Conservation (phyloP, 2,888 invertebrate species). For the Andrena camellia region DNA sequence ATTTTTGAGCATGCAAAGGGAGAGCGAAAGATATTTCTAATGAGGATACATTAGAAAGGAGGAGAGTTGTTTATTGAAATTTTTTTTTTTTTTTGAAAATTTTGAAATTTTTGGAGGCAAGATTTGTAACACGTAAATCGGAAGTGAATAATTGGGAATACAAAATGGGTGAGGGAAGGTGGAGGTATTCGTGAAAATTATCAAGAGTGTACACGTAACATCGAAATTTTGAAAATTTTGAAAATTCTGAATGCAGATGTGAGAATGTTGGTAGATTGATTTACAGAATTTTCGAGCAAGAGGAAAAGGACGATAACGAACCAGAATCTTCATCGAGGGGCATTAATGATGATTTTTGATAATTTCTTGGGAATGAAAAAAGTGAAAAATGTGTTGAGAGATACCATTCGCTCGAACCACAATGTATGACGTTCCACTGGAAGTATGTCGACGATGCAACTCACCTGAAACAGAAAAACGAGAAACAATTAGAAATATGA, state of each 20-base stretch:
- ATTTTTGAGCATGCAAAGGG: background rate
- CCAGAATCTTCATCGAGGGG: background rate
- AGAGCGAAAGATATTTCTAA: background rate
- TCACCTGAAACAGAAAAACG: conserved; percentile 51
- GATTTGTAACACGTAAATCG: too few species aligned
- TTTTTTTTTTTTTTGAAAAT: background rate
- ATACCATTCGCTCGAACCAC: conserved; percentile 19
- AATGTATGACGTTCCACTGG: too few species aligned
- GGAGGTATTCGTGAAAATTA: too few species aligned
- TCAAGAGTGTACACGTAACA: too few species aligned
- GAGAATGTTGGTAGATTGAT: too few species aligned
- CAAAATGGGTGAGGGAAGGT: too few species aligned
- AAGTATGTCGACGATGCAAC: conserved; percentile 10
- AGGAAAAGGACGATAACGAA: background rate
- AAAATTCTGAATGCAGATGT: too few species aligned
- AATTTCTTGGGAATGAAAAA: background rate
- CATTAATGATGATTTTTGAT: background rate
- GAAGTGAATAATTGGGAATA: too few species aligned
- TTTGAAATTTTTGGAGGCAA: background rate
- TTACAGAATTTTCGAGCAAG: too few species aligned
- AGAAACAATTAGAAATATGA: background rate
- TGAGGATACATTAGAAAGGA: background rate
- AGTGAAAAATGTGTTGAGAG: background rate
- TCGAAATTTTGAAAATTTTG: too few species aligned
- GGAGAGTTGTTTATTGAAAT: too few species aligned